Evolutionary conservation across 92 coral and sea anemone genomes (phyloP).

Genomic region (Pocillopora meandrina): DNA sequence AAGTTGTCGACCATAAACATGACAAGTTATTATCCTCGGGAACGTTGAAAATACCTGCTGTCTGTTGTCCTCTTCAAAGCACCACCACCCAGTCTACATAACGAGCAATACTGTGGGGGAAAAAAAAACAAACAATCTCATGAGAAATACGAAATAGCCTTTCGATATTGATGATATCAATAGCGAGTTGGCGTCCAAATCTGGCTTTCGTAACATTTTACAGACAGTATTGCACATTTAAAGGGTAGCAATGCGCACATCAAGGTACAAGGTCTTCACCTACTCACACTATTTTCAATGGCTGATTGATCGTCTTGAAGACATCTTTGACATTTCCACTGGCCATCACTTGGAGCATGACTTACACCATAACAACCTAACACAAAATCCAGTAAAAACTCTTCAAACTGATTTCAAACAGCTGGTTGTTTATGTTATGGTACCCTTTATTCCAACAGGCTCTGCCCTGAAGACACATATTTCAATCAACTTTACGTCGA

Average conservation of each 20-base stretch:
- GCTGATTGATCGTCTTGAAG: slow-evolving; percentile 49
- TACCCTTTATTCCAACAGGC: too few species aligned
- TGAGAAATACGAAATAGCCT: background rate
- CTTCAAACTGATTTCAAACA: too few species aligned
- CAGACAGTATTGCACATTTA: too few species aligned
- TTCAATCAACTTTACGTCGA: too few species aligned
- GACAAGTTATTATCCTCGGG: background rate
- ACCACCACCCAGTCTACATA: slow-evolving; percentile 82
- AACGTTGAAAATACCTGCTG: slow-evolving; percentile 44
- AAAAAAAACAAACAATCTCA: too few species aligned
- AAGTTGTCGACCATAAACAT: too few species aligned
- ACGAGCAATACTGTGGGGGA: slow-evolving; percentile 58
- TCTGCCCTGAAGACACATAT: too few species aligned
- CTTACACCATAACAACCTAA: slow-evolving; percentile 74
- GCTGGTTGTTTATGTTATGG: too few species aligned
- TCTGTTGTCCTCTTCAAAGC: slow-evolving; percentile 72
- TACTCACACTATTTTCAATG: slow-evolving; percentile 59
- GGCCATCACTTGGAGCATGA: slow-evolving; percentile 24
- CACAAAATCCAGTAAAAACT: background rate
- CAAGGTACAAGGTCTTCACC: too few species aligned
- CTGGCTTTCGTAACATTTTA: too few species aligned
- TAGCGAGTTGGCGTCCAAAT: background rate
- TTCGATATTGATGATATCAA: background rate
- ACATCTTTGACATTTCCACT: slow-evolving; percentile 74
- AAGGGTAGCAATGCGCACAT: too few species aligned